Base-by-base conservation (phyloP, 2,888 invertebrate genomes). In the Dysmachus trigonus region DNA sequence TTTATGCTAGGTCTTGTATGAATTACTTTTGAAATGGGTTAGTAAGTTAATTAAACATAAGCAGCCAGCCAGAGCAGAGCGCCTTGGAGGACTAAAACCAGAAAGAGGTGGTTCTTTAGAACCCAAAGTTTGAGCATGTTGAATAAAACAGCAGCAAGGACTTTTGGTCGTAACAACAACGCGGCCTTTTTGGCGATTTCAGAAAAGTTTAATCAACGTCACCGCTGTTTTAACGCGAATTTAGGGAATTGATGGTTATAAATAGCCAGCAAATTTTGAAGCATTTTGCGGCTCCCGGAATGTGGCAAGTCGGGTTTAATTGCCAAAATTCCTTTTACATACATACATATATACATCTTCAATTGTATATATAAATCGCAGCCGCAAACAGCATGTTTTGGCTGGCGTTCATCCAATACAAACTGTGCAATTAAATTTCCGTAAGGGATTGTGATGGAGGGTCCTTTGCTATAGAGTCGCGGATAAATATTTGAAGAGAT, bases 41-140 rank as follows among this genome's bases (percentile, higher is more conserved):
- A 81, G 62, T 53, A 47, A 81, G 51, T 81, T 81, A 81, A 81
- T 81, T 81, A 81, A 62, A 81, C 47, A 77, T 62, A 62, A 62
- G 22, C 62, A 62, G 62, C 27, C 8, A 62, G 62, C 62, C 27
- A 62, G n/a, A n/a, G 22, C 27, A 62, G n/a, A n/a, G 22, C 62
- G 62, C 27, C 62, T 27, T 22, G 27, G 22, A 62, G 27, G 27
- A 62, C 10, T 62, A 18, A 62, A 27, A 62, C 62, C 62, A 62
- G 10, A 62, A 62, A 62, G 22, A 22, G 8, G 22, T 22, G 62
- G 62, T 7, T 62, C 62, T 18, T 5, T 47, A n/a, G 0, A 27
- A 27, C 27, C 62, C 62, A 62, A 10, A 10, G 22, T 22, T 22
- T 10, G 3, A 18, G 7, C 10, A 8, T 62, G 8, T 5, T 62